These are phyloP conservation scores for Notarius quadriscutis DNA, from an alignment of 2,113 vertebrate genomes.

Conservation along the genomic window DNA sequence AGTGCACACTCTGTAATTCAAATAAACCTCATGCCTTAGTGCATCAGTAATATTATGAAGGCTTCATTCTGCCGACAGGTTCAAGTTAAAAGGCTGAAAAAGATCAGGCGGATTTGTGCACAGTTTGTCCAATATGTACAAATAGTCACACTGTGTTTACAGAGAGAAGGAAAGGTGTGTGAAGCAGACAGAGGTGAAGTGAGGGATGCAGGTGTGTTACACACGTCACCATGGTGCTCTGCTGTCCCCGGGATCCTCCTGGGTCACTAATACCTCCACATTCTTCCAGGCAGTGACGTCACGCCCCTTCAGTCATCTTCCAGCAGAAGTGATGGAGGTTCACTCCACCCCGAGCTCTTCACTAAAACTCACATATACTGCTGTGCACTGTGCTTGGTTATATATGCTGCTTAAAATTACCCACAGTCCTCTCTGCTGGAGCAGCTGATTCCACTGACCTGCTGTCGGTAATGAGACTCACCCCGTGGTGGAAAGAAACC, in stretches of 20 bases:
- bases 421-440: conserved; percentile 65
- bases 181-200: background rate
- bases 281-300: conserved; percentile 1
- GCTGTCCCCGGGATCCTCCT: conserved; percentile 13
- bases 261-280: conserved; percentile 3
- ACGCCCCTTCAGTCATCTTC: background rate
- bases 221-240: conserved; percentile 29
- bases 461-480: conserved; percentile 83
- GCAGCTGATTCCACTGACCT: conserved; percentile 77
- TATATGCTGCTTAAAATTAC: conserved; percentile 63
- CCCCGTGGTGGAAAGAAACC: conserved; percentile 68
- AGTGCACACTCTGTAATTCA: background rate
- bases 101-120: too few relatives aligned
- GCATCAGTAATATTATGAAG: background rate
- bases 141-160: background rate
- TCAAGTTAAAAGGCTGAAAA: background rate
- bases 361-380: conserved; percentile 30
- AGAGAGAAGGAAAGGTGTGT: background rate
- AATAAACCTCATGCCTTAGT: background rate
- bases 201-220: background rate
- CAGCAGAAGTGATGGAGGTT: background rate
- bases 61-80: background rate
- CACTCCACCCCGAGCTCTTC: background rate
- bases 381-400: conserved; percentile 35
- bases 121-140: background rate